Percentiles rank a stretch among this genome's conserved stretches.
phyloP scores from a whole-genome alignment of 2,888 invertebrate species.

The Erebia aethiops region DNA sequence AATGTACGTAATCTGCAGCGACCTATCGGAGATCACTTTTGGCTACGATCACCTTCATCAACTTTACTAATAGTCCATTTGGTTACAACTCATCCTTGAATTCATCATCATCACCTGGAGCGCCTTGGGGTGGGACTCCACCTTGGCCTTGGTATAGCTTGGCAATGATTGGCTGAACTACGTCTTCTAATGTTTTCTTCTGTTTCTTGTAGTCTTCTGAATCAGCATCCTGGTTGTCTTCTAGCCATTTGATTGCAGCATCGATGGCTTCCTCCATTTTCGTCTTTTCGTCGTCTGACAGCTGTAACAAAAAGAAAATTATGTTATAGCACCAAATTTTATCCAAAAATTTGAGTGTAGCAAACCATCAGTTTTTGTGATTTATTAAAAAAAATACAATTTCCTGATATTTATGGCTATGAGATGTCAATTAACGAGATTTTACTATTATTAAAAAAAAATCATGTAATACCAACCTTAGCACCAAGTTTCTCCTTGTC shows the following conservation, averaged over 20 bases:
- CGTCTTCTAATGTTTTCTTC: slow-evolving; percentile 96
- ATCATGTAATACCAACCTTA: slow-evolving; percentile 79
- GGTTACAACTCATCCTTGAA: slow-evolving; percentile 93
- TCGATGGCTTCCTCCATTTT: slow-evolving; percentile 98
- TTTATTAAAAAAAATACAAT: too few species aligned
- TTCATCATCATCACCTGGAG: slow-evolving; percentile 87
- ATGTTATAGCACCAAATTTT: slow-evolving; percentile 7
- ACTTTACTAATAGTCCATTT: slow-evolving; percentile 57
- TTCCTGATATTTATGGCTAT: too few species aligned
- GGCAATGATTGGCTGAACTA: slow-evolving; percentile 98
- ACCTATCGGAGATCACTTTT: slow-evolving; percentile 68
- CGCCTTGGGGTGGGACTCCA: slow-evolving; percentile 88
- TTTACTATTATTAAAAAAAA: not conserved
- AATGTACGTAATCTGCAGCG: slow-evolving; percentile 51
- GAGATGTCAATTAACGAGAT: too few species aligned
- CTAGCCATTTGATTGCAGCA: slow-evolving; percentile 98
- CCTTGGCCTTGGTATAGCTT: slow-evolving; percentile 96
- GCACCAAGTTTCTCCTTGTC: slow-evolving; percentile 99
- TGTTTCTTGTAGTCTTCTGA: slow-evolving; percentile 96
- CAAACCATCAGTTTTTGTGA: too few species aligned
- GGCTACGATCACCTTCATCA: slow-evolving; percentile 60
- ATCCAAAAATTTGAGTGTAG: too few species aligned
- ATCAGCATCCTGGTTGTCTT: slow-evolving; percentile 96
- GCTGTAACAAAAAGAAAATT: slow-evolving; percentile 44
- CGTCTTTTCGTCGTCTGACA: slow-evolving; percentile 93